Evolutionary conservation across 2,113 vertebrate genomes (phyloP).

Genomic region (Apaloderma vittatum): DNA sequence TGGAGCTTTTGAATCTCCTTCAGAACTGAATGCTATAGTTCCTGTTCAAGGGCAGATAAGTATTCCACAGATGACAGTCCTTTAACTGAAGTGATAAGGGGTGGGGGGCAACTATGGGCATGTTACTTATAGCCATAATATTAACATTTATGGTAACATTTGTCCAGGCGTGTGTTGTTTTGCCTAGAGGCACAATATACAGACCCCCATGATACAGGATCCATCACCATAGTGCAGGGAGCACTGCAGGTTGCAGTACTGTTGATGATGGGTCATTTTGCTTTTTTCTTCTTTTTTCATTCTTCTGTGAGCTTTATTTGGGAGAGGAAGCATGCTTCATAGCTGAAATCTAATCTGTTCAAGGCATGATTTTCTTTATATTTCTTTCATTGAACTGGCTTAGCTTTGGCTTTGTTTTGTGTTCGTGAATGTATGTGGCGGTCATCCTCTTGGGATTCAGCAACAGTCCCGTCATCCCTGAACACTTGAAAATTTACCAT

Average conservation of each 20-base stretch:
- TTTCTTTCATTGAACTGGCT: not conserved
- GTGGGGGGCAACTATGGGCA: not conserved
- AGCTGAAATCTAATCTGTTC: not conserved
- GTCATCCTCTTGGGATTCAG: not conserved
- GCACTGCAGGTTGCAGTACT: not conserved
- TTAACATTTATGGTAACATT: fast-evolving
- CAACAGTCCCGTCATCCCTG: not conserved
- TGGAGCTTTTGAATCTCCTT: not conserved
- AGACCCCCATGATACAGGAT: not conserved
- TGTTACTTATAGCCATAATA: not conserved
- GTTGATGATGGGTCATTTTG: not conserved
- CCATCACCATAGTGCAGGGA: not conserved
- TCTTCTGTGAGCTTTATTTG: not conserved
- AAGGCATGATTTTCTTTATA: not conserved
- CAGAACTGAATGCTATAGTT: not conserved
- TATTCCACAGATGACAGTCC: not conserved
- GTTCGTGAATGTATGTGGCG: not conserved
- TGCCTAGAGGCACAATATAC: not conserved
- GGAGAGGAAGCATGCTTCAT: not conserved
- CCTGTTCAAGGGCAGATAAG: not conserved
- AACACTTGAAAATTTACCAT: not conserved
- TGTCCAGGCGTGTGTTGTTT: not conserved
- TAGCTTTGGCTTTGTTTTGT: not conserved
- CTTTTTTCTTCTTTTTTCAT: not conserved
- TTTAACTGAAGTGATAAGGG: not conserved